These are phyloP conservation scores for Propithecus deckenii DNA, from an alignment of 2,797 vertebrate genomes.

Conservation along the genomic window DNA sequence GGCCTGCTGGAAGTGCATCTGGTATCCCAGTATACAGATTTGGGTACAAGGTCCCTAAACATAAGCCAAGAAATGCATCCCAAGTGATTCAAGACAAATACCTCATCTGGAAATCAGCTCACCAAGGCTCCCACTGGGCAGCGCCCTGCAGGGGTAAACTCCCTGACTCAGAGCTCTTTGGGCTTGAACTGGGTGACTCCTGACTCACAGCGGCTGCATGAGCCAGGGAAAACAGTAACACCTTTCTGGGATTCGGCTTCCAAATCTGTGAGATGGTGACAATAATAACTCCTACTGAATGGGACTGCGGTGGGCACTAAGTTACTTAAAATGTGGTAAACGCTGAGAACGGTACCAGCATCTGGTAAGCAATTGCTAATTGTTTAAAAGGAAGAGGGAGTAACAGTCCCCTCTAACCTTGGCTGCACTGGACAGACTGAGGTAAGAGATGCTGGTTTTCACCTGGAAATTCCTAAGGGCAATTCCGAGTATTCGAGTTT, in stretches of 20 bases:
- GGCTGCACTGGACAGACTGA: not conserved
- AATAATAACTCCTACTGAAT: not conserved
- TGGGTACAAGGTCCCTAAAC: not conserved
- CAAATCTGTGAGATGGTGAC: not conserved
- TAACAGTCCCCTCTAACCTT: not conserved
- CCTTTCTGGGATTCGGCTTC: not conserved
- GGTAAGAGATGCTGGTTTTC: not conserved
- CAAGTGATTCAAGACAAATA: not conserved
- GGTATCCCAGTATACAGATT: no score
- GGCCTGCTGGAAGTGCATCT: not conserved
- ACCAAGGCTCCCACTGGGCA: not conserved
- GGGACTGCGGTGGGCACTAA: not conserved
- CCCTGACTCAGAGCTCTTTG: no score
- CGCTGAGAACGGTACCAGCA: not conserved
- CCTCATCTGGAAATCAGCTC: not conserved
- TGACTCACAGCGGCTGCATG: not conserved
- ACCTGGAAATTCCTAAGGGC: not conserved
- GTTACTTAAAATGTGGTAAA: not conserved
- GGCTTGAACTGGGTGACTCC: not conserved
- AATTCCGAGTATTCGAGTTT: not conserved
- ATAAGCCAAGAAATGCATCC: not conserved
- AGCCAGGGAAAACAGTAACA: not conserved
- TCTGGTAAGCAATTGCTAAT: not conserved
- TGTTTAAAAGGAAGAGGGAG: not conserved
- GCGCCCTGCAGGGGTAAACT: accelerated